Conservation (phyloP, 2,113 vertebrate species). For the Chinchilla lanigera region DNA sequence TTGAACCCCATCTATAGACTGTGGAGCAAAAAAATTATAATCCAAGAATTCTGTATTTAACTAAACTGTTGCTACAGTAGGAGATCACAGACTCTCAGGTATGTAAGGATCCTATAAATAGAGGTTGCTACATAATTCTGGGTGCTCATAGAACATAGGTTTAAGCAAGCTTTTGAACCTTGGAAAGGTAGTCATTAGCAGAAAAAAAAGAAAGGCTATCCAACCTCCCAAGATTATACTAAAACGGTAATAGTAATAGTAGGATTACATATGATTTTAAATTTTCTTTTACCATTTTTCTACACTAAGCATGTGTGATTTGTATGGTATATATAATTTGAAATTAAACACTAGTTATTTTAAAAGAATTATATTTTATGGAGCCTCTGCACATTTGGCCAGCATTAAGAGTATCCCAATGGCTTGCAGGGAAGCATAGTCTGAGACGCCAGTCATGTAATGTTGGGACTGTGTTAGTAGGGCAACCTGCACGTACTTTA, state of each 20-base stretch:
- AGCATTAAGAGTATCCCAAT: background rate
- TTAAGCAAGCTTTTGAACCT: background rate
- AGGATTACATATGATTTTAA: constrained; percentile 26
- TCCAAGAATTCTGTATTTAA: background rate
- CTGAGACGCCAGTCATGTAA: background rate
- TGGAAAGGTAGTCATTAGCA: background rate
- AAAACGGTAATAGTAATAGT: constrained; percentile 8
- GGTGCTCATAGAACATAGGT: constrained; percentile 4
- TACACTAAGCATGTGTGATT: background rate
- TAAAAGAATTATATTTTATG: background rate
- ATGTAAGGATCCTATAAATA: background rate
- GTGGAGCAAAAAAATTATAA: constrained; percentile 12
- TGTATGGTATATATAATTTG: background rate
- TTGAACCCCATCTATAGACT: background rate
- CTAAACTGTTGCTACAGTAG: background rate
- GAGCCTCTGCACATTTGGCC: background rate
- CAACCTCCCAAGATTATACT: background rate
- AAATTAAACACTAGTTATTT: background rate
- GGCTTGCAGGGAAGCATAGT: background rate
- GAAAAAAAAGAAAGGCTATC: background rate
- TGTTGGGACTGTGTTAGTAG: background rate
- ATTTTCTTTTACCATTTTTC: constrained; percentile 45
- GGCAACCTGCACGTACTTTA: background rate
- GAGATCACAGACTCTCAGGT: background rate
- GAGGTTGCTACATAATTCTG: constrained; percentile 8